A percentile compares a stretch with the other conserved stretches of the same genome.
These are phyloP conservation scores for Capitella teleta DNA, from an alignment of 1,140 invertebrate genomes.

Conservation along the genomic window DNA sequence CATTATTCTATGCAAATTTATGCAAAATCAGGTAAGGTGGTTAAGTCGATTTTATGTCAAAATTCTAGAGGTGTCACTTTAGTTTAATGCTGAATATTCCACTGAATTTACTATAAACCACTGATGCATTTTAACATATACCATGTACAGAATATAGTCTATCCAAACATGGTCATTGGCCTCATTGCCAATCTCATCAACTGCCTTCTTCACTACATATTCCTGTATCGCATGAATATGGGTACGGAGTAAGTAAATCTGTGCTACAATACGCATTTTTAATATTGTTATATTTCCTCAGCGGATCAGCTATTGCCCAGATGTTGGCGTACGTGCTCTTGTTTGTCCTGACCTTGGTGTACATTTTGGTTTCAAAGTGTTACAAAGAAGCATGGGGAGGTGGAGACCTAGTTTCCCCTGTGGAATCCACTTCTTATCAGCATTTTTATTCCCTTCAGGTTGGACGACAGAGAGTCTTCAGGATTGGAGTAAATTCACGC, in stretches of 20 bases:
- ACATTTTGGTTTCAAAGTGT: slow-evolving; percentile 3
- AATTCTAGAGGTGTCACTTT: too few species aligned
- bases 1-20: slow-evolving; percentile 9
- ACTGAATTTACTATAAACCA: too few species aligned
- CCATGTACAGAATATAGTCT: slow-evolving; percentile 13
- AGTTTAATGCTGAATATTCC: too few species aligned
- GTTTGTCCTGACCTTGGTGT: slow-evolving; percentile 4
- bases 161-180: slow-evolving; percentile 8
- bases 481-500: slow-evolving; percentile 11
- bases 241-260: neutral
- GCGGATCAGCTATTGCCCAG: slow-evolving; percentile 11
- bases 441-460: slow-evolving; percentile 2
- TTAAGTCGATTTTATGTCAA: too few species aligned
- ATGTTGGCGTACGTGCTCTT: neutral
- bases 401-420: neutral
- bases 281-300: neutral
- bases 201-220: slow-evolving; percentile 9
- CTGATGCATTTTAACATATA: too few species aligned
- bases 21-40: slow-evolving; percentile 13
- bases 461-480: slow-evolving; percentile 10
- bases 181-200: slow-evolving; percentile 8
- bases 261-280: neutral
- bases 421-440: neutral
- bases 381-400: slow-evolving; percentile 11
- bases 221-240: slow-evolving; percentile 3